A percentile compares a stretch with the other conserved stretches of the same genome.
Conservation (phyloP, 2,888 invertebrate species). For the Mythimna pallens region DNA sequence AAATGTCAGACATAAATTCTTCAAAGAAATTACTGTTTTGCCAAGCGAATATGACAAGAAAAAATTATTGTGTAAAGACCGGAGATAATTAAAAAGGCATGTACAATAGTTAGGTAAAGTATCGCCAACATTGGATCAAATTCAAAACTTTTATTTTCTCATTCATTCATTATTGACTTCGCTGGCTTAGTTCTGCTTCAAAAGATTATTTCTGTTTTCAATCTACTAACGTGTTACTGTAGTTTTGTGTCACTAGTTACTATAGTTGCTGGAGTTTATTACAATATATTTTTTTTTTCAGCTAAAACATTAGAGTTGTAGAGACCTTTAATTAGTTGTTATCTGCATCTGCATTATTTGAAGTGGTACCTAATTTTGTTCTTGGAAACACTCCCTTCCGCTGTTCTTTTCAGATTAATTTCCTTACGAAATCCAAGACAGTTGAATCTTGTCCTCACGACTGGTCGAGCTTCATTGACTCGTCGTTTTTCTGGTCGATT, state of each 20-base stretch:
- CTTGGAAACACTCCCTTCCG: not conserved
- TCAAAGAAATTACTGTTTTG: slow-evolving; percentile 9
- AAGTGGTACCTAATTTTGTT: no score
- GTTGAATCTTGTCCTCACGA: no score
- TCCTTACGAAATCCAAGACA: not conserved
- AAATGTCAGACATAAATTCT: slow-evolving; percentile 26
- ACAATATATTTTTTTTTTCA: not conserved
- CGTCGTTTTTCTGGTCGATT: not conserved
- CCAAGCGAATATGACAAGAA: slow-evolving; percentile 8
- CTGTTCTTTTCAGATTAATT: not conserved
- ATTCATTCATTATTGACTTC: not conserved
- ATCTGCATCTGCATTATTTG: not conserved
- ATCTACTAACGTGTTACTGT: not conserved
- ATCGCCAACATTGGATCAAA: not conserved
- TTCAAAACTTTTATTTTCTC: not conserved
- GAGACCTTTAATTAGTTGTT: not conserved
- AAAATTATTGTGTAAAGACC: not conserved
- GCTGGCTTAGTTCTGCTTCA: slow-evolving; percentile 2
- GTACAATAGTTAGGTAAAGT: not conserved
- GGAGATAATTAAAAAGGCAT: no score
- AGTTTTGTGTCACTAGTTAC: not conserved
- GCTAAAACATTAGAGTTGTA: not conserved
- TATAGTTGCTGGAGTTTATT: no score
- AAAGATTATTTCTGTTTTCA: no score
- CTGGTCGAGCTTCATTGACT: not conserved